phyloP scores from a whole-genome alignment of 1,140 invertebrate genomes.

The Nixonia krombeini region DNA sequence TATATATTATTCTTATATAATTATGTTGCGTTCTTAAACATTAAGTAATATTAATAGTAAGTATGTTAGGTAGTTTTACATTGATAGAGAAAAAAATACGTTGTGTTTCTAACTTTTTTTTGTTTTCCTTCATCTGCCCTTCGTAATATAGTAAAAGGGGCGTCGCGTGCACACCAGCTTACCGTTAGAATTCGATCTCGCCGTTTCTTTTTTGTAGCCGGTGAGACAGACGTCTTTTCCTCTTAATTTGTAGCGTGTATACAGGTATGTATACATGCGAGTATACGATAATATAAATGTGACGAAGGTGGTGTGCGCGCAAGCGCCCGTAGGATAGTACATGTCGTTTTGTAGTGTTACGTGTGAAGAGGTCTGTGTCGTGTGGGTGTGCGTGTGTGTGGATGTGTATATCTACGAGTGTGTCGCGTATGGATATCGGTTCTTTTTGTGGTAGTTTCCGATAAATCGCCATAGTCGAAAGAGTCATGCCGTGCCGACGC shows the following conservation, averaged over 20 bases:
- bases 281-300: conserved; percentile 19
- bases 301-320: conserved; percentile 22
- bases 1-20: conserved; percentile 67
- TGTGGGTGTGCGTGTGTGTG: conserved; percentile 4
- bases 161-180: conserved; percentile 28
- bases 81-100: conserved; percentile 70
- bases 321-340: conserved; percentile 25
- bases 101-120: conserved; percentile 50
- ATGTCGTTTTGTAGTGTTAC: too few species aligned
- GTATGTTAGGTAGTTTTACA: conserved; percentile 71
- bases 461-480: conserved; percentile 56
- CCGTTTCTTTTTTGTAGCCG: not conserved
- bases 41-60: conserved; percentile 71
- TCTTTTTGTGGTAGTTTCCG: conserved; percentile 33
- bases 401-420: conserved; percentile 16
- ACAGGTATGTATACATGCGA: conserved; percentile 5
- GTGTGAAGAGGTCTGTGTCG: too few species aligned
- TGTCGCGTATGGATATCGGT: conserved; percentile 26
- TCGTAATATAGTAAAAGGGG: conserved; percentile 49
- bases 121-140: conserved; percentile 46
- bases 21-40: conserved; percentile 67
- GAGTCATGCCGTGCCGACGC: conserved; percentile 34
- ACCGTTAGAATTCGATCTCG: not conserved
- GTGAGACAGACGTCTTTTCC: not conserved
- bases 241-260: not conserved